Conservation (phyloP, 2,113 vertebrate genomes). For the Hylia prasina region DNA sequence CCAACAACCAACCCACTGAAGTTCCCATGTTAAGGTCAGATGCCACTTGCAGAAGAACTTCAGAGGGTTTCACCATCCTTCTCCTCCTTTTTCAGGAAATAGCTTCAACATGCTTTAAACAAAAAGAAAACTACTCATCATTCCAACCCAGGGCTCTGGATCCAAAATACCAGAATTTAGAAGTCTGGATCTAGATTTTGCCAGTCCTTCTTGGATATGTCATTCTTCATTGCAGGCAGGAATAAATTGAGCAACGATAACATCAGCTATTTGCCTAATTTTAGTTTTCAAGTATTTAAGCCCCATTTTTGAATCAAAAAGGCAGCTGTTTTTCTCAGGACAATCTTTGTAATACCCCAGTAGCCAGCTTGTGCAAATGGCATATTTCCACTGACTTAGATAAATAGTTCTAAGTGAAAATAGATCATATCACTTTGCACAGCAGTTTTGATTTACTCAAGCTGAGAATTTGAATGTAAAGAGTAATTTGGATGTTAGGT, state of each 20-base stretch:
- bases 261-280: not conserved
- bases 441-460: not conserved
- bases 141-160: not conserved
- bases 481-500: not conserved
- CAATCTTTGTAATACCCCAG: not conserved
- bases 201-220: not conserved
- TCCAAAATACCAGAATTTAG: not conserved
- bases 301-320: not conserved
- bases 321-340: not conserved
- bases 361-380: not conserved
- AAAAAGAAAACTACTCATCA: not conserved
- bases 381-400: not conserved
- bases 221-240: not conserved
- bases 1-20: not conserved
- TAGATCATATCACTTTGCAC: not conserved
- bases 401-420: conserved; percentile 6
- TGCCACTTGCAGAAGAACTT: conserved; percentile 6
- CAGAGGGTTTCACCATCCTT: not conserved
- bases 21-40: not conserved
- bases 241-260: not conserved
- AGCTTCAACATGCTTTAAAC: not conserved
- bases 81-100: not conserved
- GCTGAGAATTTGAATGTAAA: conserved; percentile 10
- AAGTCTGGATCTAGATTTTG: not conserved
- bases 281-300: not conserved